Conservation (phyloP, 2,888 invertebrate species). For the Noctua janthina region DNA sequence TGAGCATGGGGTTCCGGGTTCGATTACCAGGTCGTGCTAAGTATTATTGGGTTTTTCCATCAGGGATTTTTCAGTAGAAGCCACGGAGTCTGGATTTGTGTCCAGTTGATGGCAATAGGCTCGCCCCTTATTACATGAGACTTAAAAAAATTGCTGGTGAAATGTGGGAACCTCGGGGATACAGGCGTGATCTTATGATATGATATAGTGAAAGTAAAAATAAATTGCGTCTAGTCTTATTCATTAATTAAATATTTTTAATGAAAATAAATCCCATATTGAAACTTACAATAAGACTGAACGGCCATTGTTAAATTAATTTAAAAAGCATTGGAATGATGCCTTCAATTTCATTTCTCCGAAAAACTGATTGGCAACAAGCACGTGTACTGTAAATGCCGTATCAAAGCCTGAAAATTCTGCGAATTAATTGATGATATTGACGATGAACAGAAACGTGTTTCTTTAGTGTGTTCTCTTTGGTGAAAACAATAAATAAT, state of each 20-base stretch:
- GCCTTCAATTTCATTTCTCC: neutral
- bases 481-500: neutral
- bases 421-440: neutral
- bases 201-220: neutral
- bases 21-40: too few species aligned
- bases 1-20: too few species aligned
- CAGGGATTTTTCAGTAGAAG: too few species aligned
- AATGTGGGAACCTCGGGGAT: too few species aligned
- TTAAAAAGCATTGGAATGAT: neutral
- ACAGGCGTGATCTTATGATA: too few species aligned
- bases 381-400: too few species aligned
- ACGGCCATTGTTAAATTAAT: neutral
- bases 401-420: neutral
- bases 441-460: neutral
- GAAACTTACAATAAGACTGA: neutral
- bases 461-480: neutral
- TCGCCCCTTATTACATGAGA: too few species aligned
- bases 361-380: neutral
- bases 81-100: too few species aligned
- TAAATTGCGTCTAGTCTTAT: neutral
- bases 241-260: neutral
- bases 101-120: too few species aligned
- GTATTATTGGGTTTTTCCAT: too few species aligned
- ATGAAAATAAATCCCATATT: neutral
- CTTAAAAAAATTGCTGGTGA: too few species aligned